These are phyloP conservation scores for Plutella xylostella DNA, from an alignment of 2,888 invertebrate genomes.

Conservation along the genomic window DNA sequence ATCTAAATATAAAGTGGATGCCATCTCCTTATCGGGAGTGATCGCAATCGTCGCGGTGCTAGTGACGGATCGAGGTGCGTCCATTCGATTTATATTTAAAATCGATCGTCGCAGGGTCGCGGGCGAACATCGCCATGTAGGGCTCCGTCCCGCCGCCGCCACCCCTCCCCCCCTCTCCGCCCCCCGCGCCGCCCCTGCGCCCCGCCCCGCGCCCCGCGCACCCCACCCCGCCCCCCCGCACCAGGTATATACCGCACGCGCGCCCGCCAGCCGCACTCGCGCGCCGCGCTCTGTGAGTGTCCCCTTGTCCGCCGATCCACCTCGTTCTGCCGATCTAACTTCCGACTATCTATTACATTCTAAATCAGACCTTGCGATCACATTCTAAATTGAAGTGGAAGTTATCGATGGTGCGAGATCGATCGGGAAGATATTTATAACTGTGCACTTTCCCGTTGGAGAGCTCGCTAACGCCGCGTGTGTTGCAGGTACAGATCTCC, in stretches of 20 bases:
- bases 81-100: too few relatives aligned
- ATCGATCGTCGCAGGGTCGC: too few relatives aligned
- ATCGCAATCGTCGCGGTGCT: too few relatives aligned
- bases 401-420: neutral
- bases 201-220: conserved; percentile 10
- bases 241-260: conserved; percentile 19
- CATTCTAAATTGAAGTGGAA: neutral
- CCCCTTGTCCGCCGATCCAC: conserved; percentile 1
- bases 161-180: neutral
- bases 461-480: neutral
- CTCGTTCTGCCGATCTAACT: neutral
- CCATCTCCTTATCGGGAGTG: too few relatives aligned
- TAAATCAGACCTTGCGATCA: neutral
- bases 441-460: neutral
- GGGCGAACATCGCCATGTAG: conserved; percentile 13
- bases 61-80: too few relatives aligned
- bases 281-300: conserved; percentile 24
- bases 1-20: too few relatives aligned
- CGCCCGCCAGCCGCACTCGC: conserved; percentile 18
- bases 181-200: conserved; percentile 3
- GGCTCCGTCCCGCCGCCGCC: conserved; percentile 10
- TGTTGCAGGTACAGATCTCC: neutral
- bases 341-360: neutral
- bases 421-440: neutral
- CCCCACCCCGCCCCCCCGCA: conserved; percentile 17